Percentiles rank a stretch among this genome's conserved stretches.
Conservation (phyloP, 2,888 invertebrate genomes). For the Apodemia hepburni region DNA sequence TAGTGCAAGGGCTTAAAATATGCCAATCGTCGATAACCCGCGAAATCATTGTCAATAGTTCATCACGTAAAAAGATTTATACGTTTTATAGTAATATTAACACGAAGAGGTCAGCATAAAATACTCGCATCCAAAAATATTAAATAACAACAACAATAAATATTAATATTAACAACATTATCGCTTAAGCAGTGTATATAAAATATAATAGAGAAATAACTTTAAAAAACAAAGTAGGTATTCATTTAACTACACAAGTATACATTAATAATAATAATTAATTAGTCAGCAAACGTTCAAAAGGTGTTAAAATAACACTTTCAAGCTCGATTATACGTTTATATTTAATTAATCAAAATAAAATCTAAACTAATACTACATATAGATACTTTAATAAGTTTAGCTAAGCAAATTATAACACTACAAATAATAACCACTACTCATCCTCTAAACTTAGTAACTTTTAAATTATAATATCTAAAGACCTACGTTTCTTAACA, state of each 20-base stretch:
- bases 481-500: slow-evolving; percentile 36
- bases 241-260: slow-evolving; percentile 44
- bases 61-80: slow-evolving; percentile 42
- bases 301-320: slow-evolving; percentile 70
- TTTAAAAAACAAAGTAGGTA: slow-evolving; percentile 55
- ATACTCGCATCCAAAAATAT: slow-evolving; percentile 76
- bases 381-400: slow-evolving; percentile 35
- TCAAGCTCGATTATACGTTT: slow-evolving; percentile 72
- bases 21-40: slow-evolving; percentile 40
- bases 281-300: slow-evolving; percentile 63
- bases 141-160: slow-evolving; percentile 71
- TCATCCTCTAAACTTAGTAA: slow-evolving; percentile 79
- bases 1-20: slow-evolving; percentile 46
- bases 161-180: slow-evolving; percentile 70
- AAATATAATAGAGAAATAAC: slow-evolving; percentile 69
- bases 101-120: slow-evolving; percentile 65
- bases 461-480: slow-evolving; percentile 53
- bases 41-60: slow-evolving; percentile 33
- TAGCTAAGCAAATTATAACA: slow-evolving; percentile 60
- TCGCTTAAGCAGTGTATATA: slow-evolving; percentile 74
- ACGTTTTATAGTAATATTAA: slow-evolving; percentile 55
- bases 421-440: slow-evolving; percentile 58
- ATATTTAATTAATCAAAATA: slow-evolving; percentile 42
- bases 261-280: slow-evolving; percentile 49
- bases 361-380: slow-evolving; percentile 65